phyloP scores from a whole-genome alignment of 1,140 invertebrate species.

The Brachionus calyciflorus region DNA sequence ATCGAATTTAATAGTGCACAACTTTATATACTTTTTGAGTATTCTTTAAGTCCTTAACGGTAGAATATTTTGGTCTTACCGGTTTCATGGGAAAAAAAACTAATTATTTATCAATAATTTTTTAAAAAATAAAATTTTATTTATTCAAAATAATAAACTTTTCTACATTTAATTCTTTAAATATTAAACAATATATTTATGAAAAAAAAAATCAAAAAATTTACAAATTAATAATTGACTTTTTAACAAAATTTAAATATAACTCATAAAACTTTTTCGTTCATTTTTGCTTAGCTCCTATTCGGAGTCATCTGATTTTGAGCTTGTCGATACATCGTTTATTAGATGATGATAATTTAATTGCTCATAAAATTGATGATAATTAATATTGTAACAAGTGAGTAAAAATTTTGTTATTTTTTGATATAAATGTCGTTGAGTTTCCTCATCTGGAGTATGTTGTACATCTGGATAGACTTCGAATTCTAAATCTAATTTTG shows the following conservation, averaged over 20 bases:
- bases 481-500: slow-evolving; percentile 38
- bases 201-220: background rate
- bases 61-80: background rate
- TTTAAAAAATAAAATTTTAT: background rate
- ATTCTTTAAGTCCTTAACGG: too few relatives aligned
- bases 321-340: background rate
- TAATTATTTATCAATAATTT: background rate
- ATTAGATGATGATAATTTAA: slow-evolving; percentile 37
- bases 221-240: background rate
- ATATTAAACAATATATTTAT: background rate
- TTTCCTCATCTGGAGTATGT: slow-evolving; percentile 31
- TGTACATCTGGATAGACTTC: slow-evolving; percentile 40
- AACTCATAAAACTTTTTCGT: too few relatives aligned
- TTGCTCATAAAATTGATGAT: slow-evolving; percentile 14
- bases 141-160: background rate
- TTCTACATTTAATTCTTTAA: background rate
- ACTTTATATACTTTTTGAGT: too few relatives aligned
- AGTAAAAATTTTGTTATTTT: slow-evolving; percentile 39
- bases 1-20: too few relatives aligned
- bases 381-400: background rate
- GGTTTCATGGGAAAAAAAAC: background rate
- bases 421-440: slow-evolving; percentile 31
- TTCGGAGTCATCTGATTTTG: slow-evolving; percentile 24
- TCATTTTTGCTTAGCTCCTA: background rate
- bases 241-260: background rate